These are phyloP conservation scores for Babylonia areolata DNA, from an alignment of 1,140 invertebrate species.

Conservation along the genomic window DNA sequence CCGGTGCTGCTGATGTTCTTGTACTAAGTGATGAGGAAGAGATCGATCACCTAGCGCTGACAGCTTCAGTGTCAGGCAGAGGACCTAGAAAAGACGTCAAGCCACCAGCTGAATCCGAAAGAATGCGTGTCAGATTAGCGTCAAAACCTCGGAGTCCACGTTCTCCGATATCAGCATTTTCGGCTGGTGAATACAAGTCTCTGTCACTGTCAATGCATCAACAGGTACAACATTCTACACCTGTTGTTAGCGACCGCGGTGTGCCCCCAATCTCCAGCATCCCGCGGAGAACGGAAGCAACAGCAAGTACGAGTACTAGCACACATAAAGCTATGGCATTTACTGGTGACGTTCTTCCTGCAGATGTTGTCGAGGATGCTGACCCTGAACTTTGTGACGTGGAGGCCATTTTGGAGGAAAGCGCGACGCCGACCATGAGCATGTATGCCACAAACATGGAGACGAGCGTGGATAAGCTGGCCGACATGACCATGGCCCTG, in stretches of 20 bases:
- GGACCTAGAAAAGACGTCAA: neutral
- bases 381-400: neutral
- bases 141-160: neutral
- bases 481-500: neutral
- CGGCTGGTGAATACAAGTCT: neutral
- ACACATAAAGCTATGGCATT: too few species aligned
- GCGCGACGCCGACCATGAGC: neutral
- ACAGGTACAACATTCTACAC: too few species aligned
- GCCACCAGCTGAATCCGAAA: neutral
- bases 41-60: neutral
- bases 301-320: too few species aligned
- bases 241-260: too few species aligned
- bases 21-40: neutral
- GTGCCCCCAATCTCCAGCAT: too few species aligned
- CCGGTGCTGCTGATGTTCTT: neutral
- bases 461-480: neutral
- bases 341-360: neutral
- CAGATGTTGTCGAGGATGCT: neutral
- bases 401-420: conserved; percentile 14
- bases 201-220: too few species aligned
- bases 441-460: conserved; percentile 16
- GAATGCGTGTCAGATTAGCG: neutral
- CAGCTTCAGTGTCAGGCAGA: neutral
- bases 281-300: too few species aligned
- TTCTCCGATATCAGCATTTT: neutral